phyloP scores from a whole-genome alignment of 2,888 invertebrate species.

The Xestia sexstrigata region DNA sequence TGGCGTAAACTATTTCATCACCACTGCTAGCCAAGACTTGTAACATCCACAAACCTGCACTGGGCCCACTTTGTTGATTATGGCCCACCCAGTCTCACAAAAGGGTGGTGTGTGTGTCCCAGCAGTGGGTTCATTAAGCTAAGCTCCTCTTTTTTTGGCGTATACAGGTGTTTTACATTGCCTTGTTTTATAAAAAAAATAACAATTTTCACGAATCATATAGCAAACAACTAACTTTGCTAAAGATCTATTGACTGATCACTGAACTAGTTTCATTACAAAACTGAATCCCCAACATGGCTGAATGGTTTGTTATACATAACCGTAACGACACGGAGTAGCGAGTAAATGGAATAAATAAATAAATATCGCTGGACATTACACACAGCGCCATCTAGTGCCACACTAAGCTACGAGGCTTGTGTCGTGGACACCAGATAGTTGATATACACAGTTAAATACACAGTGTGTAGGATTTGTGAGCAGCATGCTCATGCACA shows the following conservation, averaged over 20 bases:
- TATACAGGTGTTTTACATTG: not conserved
- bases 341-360: conserved; percentile 10
- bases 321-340: conserved; percentile 14
- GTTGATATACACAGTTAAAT: too few species aligned
- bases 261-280: conserved; percentile 49
- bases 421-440: too few species aligned
- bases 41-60: not conserved
- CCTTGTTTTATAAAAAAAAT: not conserved
- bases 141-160: not conserved
- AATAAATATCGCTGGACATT: too few species aligned
- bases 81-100: not conserved
- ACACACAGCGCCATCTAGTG: too few species aligned
- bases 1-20: not conserved
- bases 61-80: not conserved
- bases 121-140: not conserved
- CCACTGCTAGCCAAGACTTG: not conserved
- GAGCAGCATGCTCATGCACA: too few species aligned
- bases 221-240: not conserved
- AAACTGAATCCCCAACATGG: conserved; percentile 44
- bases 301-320: conserved; percentile 33
- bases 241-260: conserved; percentile 39
- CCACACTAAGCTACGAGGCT: too few species aligned
- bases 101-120: not conserved
- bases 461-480: too few species aligned
- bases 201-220: not conserved